A percentile compares a stretch with the other conserved stretches of the same genome.
phyloP scores from a whole-genome alignment of 2,113 vertebrate species.

The Brachionichthys hirsutus region DNA sequence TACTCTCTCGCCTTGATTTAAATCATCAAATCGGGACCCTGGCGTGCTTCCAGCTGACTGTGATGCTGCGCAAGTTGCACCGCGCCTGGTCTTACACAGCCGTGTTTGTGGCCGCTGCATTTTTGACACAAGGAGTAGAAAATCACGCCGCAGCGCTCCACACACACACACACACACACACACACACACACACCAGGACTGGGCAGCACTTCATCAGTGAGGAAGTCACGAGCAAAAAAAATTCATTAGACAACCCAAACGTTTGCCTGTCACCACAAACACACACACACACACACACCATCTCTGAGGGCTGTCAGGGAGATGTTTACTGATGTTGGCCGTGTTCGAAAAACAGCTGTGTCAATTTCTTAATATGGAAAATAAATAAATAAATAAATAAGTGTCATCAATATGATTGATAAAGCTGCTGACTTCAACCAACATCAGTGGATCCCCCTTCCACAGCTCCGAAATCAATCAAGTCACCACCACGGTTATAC shows the following conservation, averaged over 20 bases:
- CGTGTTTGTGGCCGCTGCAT: background rate
- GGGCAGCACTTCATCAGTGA: slow-evolving; percentile 32
- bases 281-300: background rate
- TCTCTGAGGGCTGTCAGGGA: background rate
- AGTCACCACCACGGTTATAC: slow-evolving; percentile 38
- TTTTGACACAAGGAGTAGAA: background rate
- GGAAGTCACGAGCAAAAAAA: background rate
- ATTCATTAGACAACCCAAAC: slow-evolving; percentile 23
- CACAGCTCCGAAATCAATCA: slow-evolving; percentile 17
- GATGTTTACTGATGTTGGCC: slow-evolving; percentile 40
- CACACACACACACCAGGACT: slow-evolving; percentile 2
- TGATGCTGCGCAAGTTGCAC: slow-evolving; percentile 8
- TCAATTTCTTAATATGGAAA: background rate
- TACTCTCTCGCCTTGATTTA: slow-evolving; percentile 20
- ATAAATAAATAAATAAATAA: background rate
- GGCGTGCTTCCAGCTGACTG: slow-evolving; percentile 5
- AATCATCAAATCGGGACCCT: background rate
- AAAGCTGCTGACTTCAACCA: background rate
- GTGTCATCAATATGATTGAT: background rate
- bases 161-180: too few relatives aligned
- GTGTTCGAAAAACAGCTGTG: background rate
- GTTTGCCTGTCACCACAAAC: slow-evolving; percentile 21
- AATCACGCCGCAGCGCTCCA: background rate
- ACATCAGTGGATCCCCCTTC: slow-evolving; percentile 39
- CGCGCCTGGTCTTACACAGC: slow-evolving; percentile 47